Percentiles rank a stretch among this genome's conserved stretches.
Conservation (phyloP, 1,140 invertebrate species). For the Drosophila sp. region DNA sequence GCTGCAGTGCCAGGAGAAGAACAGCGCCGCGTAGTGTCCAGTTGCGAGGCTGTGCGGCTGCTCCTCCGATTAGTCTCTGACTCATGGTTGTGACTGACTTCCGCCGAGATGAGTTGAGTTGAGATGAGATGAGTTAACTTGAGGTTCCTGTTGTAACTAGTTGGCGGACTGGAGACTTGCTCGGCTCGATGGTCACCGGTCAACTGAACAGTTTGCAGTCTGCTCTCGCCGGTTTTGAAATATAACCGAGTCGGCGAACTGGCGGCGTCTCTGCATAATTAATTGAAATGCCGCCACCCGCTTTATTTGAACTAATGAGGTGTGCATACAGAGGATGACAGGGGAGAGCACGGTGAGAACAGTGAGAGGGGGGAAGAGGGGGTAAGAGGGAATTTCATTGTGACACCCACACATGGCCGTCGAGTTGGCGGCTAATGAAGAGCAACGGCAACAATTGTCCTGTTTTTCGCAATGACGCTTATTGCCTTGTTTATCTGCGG, state of each 20-base stretch:
- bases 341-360: neutral
- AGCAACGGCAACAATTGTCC: constrained; percentile 69
- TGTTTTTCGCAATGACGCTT: constrained; percentile 48
- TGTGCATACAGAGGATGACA: neutral
- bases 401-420: neutral
- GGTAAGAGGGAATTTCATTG: neutral
- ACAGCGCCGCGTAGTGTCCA: constrained; percentile 64
- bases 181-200: constrained; percentile 53
- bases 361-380: neutral
- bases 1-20: constrained; percentile 63
- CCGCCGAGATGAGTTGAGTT: neutral
- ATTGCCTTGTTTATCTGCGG: constrained; percentile 73
- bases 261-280: constrained; percentile 67
- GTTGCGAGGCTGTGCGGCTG: constrained; percentile 27
- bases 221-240: constrained; percentile 62
- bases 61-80: constrained; percentile 12
- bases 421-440: constrained; percentile 61
- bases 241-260: constrained; percentile 61
- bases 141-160: neutral
- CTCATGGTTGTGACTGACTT: constrained; percentile 21
- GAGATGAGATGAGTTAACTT: neutral
- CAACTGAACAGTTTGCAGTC: constrained; percentile 58
- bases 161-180: constrained; percentile 11
- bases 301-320: constrained; percentile 79
- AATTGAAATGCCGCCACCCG: constrained; percentile 43